phyloP scores from a whole-genome alignment of 2,113 vertebrate species.

The Uropsilus gracilis region DNA sequence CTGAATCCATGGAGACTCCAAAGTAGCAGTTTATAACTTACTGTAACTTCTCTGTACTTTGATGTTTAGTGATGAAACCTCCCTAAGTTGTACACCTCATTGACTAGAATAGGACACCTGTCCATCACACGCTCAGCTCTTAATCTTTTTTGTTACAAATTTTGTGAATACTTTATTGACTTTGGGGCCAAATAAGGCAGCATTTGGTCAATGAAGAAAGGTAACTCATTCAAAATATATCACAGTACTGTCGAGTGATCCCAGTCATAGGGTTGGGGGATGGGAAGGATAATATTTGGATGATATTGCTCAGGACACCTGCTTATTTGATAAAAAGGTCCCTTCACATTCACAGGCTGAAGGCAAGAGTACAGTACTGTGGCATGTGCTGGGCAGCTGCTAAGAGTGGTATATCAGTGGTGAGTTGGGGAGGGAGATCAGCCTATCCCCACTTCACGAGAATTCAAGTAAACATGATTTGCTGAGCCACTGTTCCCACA shows the following conservation, averaged over 20 bases:
- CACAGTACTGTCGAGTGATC: constrained; percentile 68
- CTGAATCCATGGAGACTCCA: no score
- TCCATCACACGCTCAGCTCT: no score
- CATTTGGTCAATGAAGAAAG: constrained; percentile 86
- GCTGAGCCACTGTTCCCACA: background rate
- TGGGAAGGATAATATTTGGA: no score
- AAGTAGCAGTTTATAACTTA: no score
- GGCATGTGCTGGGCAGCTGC: background rate
- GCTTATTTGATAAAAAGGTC: constrained; percentile 29
- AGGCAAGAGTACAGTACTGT: constrained; percentile 15
- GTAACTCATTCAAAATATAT: constrained; percentile 78
- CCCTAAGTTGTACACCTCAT: no score
- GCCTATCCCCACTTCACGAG: background rate
- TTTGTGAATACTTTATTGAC: constrained; percentile 85
- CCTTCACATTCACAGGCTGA: background rate
- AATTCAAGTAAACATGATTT: constrained; percentile 14
- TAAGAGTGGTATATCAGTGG: background rate
- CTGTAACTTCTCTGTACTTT: no score
- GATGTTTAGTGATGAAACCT: no score
- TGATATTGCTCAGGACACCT: constrained; percentile 51
- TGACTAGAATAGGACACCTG: no score
- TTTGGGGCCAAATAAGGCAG: constrained; percentile 86
- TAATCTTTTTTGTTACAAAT: no score
- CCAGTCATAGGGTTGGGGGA: no score
- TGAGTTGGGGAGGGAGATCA: background rate